Conservation (phyloP, 2,888 invertebrate genomes). For the Megalurothrips usitatus region DNA sequence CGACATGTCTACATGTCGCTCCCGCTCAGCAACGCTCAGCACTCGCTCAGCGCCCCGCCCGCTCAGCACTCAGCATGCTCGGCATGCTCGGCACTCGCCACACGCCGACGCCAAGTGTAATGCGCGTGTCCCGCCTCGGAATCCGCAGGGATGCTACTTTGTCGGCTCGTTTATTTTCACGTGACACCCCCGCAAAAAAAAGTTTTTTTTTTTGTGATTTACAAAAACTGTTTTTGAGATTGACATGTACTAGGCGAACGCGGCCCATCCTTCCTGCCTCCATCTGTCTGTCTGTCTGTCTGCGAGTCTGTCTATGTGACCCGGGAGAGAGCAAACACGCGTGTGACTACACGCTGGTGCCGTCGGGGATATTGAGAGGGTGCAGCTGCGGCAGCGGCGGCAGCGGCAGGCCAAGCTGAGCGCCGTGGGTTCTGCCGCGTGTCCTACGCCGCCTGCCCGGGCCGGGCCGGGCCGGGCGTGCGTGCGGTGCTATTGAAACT, state of each 20-base stretch:
- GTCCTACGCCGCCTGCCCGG: not conserved
- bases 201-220: not conserved
- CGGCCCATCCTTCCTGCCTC: not conserved
- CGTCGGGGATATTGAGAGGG: not conserved
- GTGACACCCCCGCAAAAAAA: not conserved
- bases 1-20: no score
- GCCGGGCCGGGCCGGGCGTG: not conserved
- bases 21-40: no score
- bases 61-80: no score
- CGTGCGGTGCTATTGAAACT: not conserved
- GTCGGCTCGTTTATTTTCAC: not conserved
- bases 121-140: not conserved
- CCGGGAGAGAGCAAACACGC: not conserved
- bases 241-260: not conserved
- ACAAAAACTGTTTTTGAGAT: not conserved
- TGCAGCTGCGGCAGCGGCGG: not conserved
- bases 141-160: not conserved
- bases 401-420: not conserved
- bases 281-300: not conserved
- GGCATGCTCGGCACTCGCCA: no score
- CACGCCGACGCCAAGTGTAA: no score
- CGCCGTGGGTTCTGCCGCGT: not conserved
- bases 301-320: not conserved
- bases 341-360: not conserved
- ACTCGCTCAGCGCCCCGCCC: no score